Conservation (phyloP, 2,888 invertebrate genomes). For the Andrena hattorfiana region DNA sequence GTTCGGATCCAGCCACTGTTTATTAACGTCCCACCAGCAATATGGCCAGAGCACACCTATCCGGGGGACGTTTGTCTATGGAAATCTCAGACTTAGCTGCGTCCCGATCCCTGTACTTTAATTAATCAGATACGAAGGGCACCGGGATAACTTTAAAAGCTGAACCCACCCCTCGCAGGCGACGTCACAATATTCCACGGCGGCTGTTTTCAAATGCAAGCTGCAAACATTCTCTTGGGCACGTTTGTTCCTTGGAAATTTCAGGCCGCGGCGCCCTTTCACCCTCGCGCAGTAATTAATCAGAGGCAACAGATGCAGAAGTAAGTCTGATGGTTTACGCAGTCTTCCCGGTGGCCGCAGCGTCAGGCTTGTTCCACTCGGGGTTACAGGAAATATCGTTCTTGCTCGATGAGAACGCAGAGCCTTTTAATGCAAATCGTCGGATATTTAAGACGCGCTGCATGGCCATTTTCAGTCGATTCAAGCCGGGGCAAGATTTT, state of each 20-base stretch:
- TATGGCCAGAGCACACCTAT: neutral
- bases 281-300: constrained; percentile 26
- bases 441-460: neutral
- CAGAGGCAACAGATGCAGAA: constrained; percentile 51
- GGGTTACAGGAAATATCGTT: constrained; percentile 8
- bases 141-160: neutral
- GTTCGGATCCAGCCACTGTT: constrained; percentile 18
- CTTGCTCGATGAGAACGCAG: neutral
- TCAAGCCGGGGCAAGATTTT: neutral
- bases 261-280: neutral
- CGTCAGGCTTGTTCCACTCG: neutral
- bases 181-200: neutral
- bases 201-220: neutral
- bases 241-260: constrained; percentile 15
- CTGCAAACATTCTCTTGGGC: neutral
- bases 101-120: neutral
- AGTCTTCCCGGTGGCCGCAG: constrained; percentile 8
- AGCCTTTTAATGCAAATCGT: neutral
- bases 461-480: neutral
- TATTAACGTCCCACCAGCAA: constrained; percentile 12
- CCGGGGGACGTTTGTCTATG: neutral
- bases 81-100: no score
- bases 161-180: neutral
- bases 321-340: constrained; percentile 28
- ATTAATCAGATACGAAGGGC: constrained; percentile 1